Evolutionary conservation across 1,140 invertebrate genomes (phyloP), one percentile per base, ranked within the genome.

Genomic region (Arctopsyche grandis): DNA sequence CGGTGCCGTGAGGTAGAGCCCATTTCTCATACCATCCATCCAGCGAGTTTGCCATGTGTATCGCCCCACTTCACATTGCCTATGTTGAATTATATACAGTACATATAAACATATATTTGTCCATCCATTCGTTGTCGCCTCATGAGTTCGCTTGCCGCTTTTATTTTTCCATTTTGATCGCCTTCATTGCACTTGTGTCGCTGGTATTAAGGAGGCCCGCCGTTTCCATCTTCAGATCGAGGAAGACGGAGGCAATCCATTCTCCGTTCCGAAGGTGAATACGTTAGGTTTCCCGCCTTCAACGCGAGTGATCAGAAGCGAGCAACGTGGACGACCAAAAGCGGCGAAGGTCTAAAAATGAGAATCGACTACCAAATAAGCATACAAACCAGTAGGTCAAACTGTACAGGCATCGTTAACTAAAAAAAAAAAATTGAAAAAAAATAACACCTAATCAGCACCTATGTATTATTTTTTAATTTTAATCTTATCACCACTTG

Each of bases 361-460:
- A 66, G 63, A 66, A 66, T 66, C 63, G 63, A 66, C 63, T 66
- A 66, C 63, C 63, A 66, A 66, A 66, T 66, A 26, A 66, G 63
- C 63, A 66, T 66, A 66, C 63, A 66, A 66, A 66, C 63, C 63
- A 66, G 63, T 66, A 66, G 63, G 63, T 66, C 63, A 26, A 46
- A 66, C 24, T 66, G 63, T 66, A 66, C 63, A 66, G 63, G 63
- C 63, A 66, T 66, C 63, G 21, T 52, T 52, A 52, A 52, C 16
- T 52, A 52, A 52, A 52, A 12, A n/a, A n/a, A n/a, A n/a, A n/a
- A n/a, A n/a, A n/a, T n/a, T n/a, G n/a, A n/a, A n/a, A n/a, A n/a
- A n/a, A n/a, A n/a, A n/a, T n/a, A n/a, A 52, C 48, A 52, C 48
- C 10, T 52, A 52, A 52, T 1, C 48, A 14, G 48, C 48, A 52